Base-by-base conservation (phyloP, 2,888 invertebrate species). In the Athalia cordata region DNA sequence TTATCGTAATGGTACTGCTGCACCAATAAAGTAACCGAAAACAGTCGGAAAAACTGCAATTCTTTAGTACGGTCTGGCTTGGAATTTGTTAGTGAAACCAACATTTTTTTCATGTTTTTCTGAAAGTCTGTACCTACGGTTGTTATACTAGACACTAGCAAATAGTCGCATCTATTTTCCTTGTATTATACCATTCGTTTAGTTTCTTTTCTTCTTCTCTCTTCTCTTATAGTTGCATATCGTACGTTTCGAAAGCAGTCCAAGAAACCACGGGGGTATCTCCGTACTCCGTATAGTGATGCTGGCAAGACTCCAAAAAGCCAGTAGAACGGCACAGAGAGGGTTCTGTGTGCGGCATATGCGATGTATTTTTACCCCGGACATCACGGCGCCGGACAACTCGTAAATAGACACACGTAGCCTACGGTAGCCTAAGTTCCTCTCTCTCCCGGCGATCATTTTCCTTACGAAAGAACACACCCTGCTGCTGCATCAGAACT, bases 361-460 rank as follows among this genome's bases (percentile, higher is more conserved):
- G 86, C 86, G 86, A 84, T 88, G 87, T 90, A 90, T 90, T 89
- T 90, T 89, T 90, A 89, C 89, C 87, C 89, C 86, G 90, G 90
- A 90, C 90, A 89, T 89, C 87, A 86, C 88, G 90, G 90, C 90
- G 90, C 90, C 90, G 89, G 88, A 89, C 89, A 90, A 89, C 88
- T 89, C 89, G 88, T 89, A 90, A 90, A 90, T 90, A 89, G 89
- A 89, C 86, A 86, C 87, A 72, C 70, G 64, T 78, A 62, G 52
- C 72, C 72, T 47, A 55, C 66, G 77, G 50, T 68, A 66, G 57
- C 45, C 47, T 45, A 61, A 78, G 57, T 78, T 66, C 67, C 66
- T 79, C 78, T 78, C 66, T 72, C 79, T 70, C 72, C 78, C 59
- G 72, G 55, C 77, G 79, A 68, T 77, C 61, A 57, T 49, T 67